Conservation (phyloP, 2,113 vertebrate genomes). For the Scomber scombrus region DNA sequence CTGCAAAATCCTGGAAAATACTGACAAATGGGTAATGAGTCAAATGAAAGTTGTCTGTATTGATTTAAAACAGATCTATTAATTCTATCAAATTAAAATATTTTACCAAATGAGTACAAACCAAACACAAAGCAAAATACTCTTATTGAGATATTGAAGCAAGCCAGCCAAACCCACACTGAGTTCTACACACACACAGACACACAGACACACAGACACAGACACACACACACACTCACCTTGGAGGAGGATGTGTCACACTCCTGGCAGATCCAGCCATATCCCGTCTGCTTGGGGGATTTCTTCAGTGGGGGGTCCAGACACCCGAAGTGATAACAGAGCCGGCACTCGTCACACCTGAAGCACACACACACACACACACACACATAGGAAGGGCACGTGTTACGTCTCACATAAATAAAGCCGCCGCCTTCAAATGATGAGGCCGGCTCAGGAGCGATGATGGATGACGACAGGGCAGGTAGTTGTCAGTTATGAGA, state of each 20-base stretch:
- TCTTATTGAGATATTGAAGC: neutral
- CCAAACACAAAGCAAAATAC: neutral
- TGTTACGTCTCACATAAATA: conserved; percentile 57
- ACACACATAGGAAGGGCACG: conserved; percentile 63
- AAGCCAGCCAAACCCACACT: neutral
- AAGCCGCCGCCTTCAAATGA: neutral
- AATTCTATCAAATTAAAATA: no score
- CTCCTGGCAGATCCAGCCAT: conserved; percentile 99
- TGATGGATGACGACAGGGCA: conserved; percentile 74
- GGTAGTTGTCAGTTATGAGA: conserved; percentile 73
- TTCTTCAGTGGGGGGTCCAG: conserved; percentile 99
- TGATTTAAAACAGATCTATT: no score
- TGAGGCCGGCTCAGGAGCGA: conserved; percentile 19
- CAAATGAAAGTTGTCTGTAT: no score
- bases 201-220: neutral
- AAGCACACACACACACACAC: conserved; percentile 72
- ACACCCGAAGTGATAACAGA: conserved; percentile 98
- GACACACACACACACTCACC: conserved; percentile 84
- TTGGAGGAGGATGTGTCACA: conserved; percentile 98
- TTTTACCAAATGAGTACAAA: no score
- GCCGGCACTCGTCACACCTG: conserved; percentile 97
- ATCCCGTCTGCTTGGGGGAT: conserved; percentile 97
- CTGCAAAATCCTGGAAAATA: no score
- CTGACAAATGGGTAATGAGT: no score
- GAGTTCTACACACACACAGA: neutral